Base-by-base conservation (phyloP, 2,797 vertebrate genomes). In the Hoplostethus atlanticus region DNA sequence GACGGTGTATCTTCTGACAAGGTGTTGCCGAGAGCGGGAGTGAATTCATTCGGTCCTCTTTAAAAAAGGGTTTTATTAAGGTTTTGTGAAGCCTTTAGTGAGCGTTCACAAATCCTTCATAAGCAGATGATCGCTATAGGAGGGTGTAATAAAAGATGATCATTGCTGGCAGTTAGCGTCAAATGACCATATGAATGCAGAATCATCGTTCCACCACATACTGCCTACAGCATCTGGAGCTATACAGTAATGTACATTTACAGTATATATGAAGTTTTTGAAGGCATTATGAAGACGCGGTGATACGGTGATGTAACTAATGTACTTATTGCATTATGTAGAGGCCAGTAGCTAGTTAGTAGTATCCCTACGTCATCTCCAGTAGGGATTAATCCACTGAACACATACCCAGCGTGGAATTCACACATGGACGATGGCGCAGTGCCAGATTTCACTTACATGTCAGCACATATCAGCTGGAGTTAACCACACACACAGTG, bases 391-490 rank as follows among this genome's bases (percentile, higher is more conserved):
- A 60, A 77, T 56, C 40, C 54, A 25, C 52, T 50, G 71, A 47
- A 63, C 78, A 62, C 64, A 71, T 4, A 57, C 59, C 40, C 72
- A 57, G 63, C 64, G 28, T 63, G 67, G 51, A 77, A 57, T 75
- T 91, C 59, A 86, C 84, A 77, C 84, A 77, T 76, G 77, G 73
- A 79, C 79, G 84, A 84, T 68, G 69, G 67, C 64, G 62, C 86
- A 57, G 72, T 30, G 66, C 54, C 11, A 25, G 71, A 79, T 89
- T 89, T 78, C 83, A 79, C 74, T 79, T 71, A 68, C 76, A 83
- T 77, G 83, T 89, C 85, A 87, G 84, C 82, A 59, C 84, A 64
- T 72, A 84, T 89, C 86, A 87, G 86, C 85, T 68, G 76, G 68
- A 81, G 83, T 77, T 87, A 51, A 77, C 74, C 67, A 31, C 13